Conservation (phyloP, 2,113 vertebrate genomes). For the Galeopterus variegatus region DNA sequence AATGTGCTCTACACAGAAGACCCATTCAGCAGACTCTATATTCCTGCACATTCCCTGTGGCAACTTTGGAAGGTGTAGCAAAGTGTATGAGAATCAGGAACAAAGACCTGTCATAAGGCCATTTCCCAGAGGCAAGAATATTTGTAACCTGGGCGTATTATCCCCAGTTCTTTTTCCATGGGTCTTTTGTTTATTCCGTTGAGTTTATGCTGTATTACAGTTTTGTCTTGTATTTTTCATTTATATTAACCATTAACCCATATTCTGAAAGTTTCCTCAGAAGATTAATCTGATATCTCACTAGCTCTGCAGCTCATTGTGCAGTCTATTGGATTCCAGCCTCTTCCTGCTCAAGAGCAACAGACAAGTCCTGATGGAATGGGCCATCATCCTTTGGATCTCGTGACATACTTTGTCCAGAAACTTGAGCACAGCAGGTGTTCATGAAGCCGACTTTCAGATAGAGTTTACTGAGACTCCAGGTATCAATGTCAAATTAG, state of each 20-base stretch:
- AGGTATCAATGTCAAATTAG: neutral
- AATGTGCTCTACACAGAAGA: neutral
- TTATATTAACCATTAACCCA: neutral
- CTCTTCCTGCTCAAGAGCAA: neutral
- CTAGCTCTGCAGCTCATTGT: neutral
- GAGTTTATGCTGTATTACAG: neutral
- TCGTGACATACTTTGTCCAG: neutral
- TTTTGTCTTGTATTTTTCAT: neutral
- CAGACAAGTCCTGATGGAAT: neutral
- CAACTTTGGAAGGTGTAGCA: neutral
- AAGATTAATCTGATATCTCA: neutral
- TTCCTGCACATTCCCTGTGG: neutral
- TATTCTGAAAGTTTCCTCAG: neutral
- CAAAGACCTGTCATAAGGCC: neutral
- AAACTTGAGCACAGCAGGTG: neutral
- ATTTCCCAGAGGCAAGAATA: neutral
- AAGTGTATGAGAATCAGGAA: neutral
- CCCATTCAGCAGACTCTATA: neutral
- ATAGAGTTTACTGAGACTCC: neutral
- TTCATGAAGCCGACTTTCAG: neutral
- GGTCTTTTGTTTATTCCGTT: neutral
- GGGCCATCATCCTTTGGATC: neutral
- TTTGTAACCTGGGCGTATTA: neutral
- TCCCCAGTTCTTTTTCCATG: neutral
- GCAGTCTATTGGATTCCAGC: neutral